Base-by-base conservation (phyloP, 2,797 vertebrate genomes). In the Chrosomus eos region DNA sequence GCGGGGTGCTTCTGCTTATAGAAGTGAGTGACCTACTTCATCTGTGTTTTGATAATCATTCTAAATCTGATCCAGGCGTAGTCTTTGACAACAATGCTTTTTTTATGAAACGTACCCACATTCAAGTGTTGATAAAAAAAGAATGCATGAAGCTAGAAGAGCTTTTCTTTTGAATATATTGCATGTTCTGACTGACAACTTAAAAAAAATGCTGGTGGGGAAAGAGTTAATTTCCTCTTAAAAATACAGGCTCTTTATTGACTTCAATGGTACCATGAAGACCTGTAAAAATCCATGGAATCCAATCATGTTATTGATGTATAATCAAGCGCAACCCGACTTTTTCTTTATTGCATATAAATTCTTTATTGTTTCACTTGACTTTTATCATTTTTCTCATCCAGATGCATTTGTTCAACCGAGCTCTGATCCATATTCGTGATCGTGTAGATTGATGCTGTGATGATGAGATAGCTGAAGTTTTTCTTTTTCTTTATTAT, bases 401-500 rank as follows among this genome's bases (percentile, higher is more conserved):
- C 26, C 68, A 33, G 26, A 82, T 33, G 16, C 43, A 74, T 82
- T 82, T 74, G 70, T 45, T 72, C 23, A 81, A 19, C 5, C 31
- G 16, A 13, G 38, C 48, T 81, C 66, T 58, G 80, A 71, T 81
- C 67, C 51, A 26, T 71, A 71, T 45, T 53, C 26, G 26, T 23
- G 36, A 58, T 73, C 1, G 21, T 82, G 70, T 82, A 64, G 31
- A 51, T 64, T 73, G 70, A 82, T 48, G 48, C 60, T 70, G 8
- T 8, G 14, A 45, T 40, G 78, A 53, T 60, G 31, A 58, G 60
- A 55, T 5, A 13, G 45, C 43, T 43, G 6, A 81, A 70, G 26
- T 53, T 26, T 38, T 68, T 16, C 10, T n/a, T 7, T 13, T 64
- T 64, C 70, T 78, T 82, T 82, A 71, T 82, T 86, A 70, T 38